Conservation (phyloP, 2,888 invertebrate genomes). For the Agonopterix alstromeriana region DNA sequence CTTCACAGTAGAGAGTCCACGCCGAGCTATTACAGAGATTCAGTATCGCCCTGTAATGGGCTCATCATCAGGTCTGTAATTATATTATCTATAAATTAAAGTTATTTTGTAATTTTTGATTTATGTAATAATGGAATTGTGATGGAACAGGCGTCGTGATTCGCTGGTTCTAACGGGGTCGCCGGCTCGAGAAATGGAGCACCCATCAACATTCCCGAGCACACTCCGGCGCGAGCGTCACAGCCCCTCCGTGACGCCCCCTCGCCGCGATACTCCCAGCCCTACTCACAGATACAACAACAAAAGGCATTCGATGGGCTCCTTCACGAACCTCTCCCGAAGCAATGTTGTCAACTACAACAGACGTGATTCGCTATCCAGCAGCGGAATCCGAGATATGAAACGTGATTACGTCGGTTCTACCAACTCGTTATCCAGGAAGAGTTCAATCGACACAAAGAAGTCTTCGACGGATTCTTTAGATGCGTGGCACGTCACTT, state of each 20-base stretch:
- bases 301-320: conserved; percentile 66
- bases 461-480: conserved; percentile 83
- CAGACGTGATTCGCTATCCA: conserved; percentile 56
- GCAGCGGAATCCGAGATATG: conserved; percentile 61
- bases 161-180: conserved; percentile 77
- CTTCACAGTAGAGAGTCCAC: conserved; percentile 69
- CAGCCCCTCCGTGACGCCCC: conserved; percentile 63
- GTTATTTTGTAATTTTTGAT: background rate
- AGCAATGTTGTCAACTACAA: conserved; percentile 59
- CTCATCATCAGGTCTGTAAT: conserved; percentile 62
- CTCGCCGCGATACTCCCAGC: conserved; percentile 68
- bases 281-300: conserved; percentile 52
- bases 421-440: conserved; percentile 59
- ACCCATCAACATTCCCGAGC: conserved; percentile 84
- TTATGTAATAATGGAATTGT: conserved; percentile 18
- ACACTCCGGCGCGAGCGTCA: conserved; percentile 78
- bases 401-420: conserved; percentile 74
- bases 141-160: conserved; percentile 73
- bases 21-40: conserved; percentile 77
- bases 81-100: conserved; percentile 8
- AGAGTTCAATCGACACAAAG: conserved; percentile 68
- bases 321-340: conserved; percentile 56
- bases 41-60: conserved; percentile 63
- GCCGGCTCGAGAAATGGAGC: conserved; percentile 77
- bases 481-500: conserved; percentile 81